These are phyloP conservation scores for Clarias fuscus DNA, from an alignment of 2,797 vertebrate species.

Conservation along the genomic window DNA sequence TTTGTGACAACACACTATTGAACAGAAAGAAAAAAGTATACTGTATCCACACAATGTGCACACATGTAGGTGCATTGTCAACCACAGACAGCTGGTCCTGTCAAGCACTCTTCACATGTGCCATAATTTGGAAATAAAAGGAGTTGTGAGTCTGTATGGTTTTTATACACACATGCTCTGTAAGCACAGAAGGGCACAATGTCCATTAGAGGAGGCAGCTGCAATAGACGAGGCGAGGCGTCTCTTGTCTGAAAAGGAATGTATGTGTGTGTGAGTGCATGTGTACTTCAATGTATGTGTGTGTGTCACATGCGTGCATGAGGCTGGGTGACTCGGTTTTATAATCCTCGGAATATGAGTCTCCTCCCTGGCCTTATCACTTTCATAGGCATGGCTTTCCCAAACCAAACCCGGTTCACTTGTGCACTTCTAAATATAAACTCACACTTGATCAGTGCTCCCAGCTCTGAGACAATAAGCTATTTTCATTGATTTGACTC, in stretches of 20 bases:
- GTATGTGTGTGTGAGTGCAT: slow-evolving; percentile 47
- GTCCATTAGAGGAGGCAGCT: slow-evolving; percentile 76
- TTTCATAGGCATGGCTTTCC: slow-evolving; percentile 75
- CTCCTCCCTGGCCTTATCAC: slow-evolving; percentile 72
- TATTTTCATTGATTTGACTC: slow-evolving; percentile 65
- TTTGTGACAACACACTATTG: neutral
- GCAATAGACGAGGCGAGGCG: slow-evolving; percentile 73
- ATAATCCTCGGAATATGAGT: slow-evolving; percentile 80
- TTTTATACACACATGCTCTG: slow-evolving; percentile 9
- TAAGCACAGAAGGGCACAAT: slow-evolving; percentile 62
- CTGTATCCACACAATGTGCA: neutral
- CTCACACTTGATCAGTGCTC: slow-evolving; percentile 65
- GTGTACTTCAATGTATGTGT: slow-evolving; percentile 33
- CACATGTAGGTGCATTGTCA: neutral
- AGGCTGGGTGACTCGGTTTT: slow-evolving; percentile 50
- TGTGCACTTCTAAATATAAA: slow-evolving; percentile 78
- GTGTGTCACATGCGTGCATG: slow-evolving; percentile 24
- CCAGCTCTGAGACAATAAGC: slow-evolving; percentile 65
- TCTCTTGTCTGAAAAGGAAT: slow-evolving; percentile 71
- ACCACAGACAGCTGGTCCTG: neutral
- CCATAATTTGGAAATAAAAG: neutral
- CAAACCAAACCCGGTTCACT: slow-evolving; percentile 75
- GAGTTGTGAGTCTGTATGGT: slow-evolving; percentile 2
- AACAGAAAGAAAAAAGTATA: neutral
- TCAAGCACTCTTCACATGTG: neutral